Evolutionary conservation across 2,797 vertebrate species (phyloP).

Genomic region (Smutsia gigantea): DNA sequence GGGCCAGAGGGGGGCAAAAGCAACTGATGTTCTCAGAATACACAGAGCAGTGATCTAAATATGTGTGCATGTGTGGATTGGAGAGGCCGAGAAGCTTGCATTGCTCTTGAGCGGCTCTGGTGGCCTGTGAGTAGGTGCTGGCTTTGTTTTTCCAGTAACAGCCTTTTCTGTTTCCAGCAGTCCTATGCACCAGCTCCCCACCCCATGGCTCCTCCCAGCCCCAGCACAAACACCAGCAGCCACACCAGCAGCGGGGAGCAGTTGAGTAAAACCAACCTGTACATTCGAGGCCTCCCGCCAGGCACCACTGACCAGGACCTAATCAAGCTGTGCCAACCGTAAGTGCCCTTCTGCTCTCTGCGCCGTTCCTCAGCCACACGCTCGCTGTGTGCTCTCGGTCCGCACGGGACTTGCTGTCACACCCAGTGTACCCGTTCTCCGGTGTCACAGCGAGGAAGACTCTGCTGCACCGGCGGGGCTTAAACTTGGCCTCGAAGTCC

Average conservation of each 20-base stretch:
- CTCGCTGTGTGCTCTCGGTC: background rate
- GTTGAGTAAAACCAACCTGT: conserved; percentile 99
- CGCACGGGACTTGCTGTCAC: background rate
- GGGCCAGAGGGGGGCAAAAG: background rate
- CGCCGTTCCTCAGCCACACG: fast-evolving
- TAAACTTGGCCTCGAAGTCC: background rate
- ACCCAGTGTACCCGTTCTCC: background rate
- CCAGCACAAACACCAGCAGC: conserved; percentile 94
- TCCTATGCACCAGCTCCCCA: conserved; percentile 98
- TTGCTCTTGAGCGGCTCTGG: background rate
- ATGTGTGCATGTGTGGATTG: background rate
- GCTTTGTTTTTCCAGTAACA: conserved; percentile 78
- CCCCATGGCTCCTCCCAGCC: conserved; percentile 99
- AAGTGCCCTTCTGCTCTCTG: conserved; percentile 84
- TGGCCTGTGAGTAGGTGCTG: conserved; percentile 28
- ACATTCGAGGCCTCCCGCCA: conserved; percentile 97
- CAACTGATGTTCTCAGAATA: background rate
- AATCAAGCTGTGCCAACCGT: conserved; percentile 99
- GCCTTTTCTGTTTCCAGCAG: conserved; percentile 90
- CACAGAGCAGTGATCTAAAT: background rate
- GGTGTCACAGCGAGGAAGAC: conserved; percentile 56
- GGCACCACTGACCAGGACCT: conserved; percentile 99
- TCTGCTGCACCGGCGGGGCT: conserved; percentile 29
- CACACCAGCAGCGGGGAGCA: conserved; percentile 97
- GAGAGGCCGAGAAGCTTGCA: background rate